These are phyloP conservation scores for Pollimyrus isidori DNA, from an alignment of 2,113 vertebrate species.

Conservation along the genomic window DNA sequence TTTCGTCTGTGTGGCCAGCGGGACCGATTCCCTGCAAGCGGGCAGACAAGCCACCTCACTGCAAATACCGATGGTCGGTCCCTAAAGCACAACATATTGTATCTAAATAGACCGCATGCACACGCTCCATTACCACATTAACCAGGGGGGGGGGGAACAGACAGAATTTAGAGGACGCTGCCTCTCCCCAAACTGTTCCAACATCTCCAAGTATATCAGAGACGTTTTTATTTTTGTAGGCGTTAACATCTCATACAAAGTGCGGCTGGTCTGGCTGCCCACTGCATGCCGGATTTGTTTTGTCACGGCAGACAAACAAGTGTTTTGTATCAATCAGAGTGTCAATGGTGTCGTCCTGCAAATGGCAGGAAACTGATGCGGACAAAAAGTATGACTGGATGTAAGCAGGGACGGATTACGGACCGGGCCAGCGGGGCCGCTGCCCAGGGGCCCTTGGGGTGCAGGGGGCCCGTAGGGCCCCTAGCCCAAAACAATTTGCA, in stretches of 20 bases:
- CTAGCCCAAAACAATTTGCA: too few species aligned
- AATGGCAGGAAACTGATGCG: neutral
- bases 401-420: too few species aligned
- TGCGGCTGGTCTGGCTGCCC: neutral
- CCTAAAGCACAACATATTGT: neutral
- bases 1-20: neutral
- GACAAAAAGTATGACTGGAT: neutral
- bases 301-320: neutral
- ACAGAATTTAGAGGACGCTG: neutral
- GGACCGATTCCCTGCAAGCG: neutral
- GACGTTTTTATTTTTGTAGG: neutral
- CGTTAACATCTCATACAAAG: neutral
- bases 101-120: neutral
- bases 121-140: neutral
- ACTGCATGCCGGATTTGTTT: neutral
- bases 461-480: too few species aligned
- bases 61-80: neutral
- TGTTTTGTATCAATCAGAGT: neutral
- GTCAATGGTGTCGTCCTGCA: neutral
- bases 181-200: neutral
- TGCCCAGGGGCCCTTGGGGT: too few species aligned
- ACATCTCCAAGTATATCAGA: neutral
- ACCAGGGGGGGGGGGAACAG: neutral
- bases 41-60: neutral
- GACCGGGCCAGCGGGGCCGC: too few species aligned